These are phyloP conservation scores for Leptopilina boulardi DNA, from an alignment of 1,140 invertebrate genomes.

Conservation along the genomic window DNA sequence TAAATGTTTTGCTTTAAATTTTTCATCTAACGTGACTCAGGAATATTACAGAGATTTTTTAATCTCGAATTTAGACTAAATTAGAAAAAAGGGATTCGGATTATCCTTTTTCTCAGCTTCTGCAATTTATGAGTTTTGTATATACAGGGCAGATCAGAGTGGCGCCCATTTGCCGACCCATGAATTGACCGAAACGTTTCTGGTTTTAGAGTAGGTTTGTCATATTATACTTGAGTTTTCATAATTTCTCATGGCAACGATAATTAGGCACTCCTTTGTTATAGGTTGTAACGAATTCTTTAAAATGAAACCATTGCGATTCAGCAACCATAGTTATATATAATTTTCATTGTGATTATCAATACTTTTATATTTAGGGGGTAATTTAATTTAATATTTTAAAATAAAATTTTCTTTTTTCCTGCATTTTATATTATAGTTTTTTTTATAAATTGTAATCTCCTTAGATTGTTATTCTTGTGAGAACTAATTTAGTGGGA, in stretches of 20 bases:
- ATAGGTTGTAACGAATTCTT: slow-evolving; percentile 38
- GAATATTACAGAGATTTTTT: background rate
- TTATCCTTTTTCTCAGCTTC: slow-evolving; percentile 32
- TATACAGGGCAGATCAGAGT: slow-evolving; percentile 2
- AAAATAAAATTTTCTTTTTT: background rate
- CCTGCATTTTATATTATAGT: no score
- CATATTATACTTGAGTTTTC: slow-evolving; percentile 26
- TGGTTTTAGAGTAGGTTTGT: slow-evolving; percentile 10
- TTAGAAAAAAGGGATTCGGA: slow-evolving; percentile 24
- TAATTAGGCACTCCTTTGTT: slow-evolving; percentile 31
- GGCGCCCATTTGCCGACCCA: slow-evolving; percentile 23
- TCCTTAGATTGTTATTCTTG: background rate
- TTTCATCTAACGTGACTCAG: background rate
- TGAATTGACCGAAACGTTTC: background rate
- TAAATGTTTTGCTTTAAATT: no score
- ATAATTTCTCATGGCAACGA: slow-evolving; percentile 36
- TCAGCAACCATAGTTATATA: background rate
- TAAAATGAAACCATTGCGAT: background rate
- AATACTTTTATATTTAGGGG: background rate
- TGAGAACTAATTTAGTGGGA: background rate
- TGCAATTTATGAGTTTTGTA: slow-evolving; percentile 18
- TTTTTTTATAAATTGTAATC: no score
- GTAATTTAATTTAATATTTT: no score
- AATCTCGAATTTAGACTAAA: background rate
- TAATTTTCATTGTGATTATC: background rate